Base-by-base conservation (phyloP, 2,888 invertebrate genomes). In the Diloba caeruleocephala region DNA sequence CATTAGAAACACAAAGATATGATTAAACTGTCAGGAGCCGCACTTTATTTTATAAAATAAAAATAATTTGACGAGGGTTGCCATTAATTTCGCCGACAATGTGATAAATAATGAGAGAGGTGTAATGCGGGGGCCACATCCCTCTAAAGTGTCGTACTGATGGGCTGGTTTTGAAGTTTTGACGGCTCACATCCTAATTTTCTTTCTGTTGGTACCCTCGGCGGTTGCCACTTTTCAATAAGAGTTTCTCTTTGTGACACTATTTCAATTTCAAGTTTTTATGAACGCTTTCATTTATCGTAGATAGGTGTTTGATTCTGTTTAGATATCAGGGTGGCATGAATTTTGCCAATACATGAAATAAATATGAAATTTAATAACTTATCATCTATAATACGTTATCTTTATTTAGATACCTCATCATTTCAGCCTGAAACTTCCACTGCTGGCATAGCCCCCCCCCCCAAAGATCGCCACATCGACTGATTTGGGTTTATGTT, bases 101-200 rank as follows among this genome's bases (percentile, higher is more conserved):
- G 91, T 93, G 92, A 92, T 92, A 92, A 92, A 90, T 93, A 93
- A 92, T 93, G 85, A 92, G 91, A 79, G 89, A 90, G 89, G 90
- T 92, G 92, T 89, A 87, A 89, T 85, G 83, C 81, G 89, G 87
- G 91, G 92, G 90, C 84, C 84, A 62, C 78, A 82, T 82, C 84
- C 81, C 84, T 83, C 82, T 82, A 85, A 82, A 84, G 74, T 64
- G 83, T 82, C 79, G 76, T 79, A 81, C 79, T 87, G 88, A 87
- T 81, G 68, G 84, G 78, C 89, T 92, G 92, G 80, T 82, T 89
- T 88, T 92, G 92, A 92, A 90, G 90, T 90, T 90, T 90, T 90
- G 92, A 92, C 90, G 81, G 85, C 84, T 87, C 88, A 83, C 89
- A 88, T 90, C 87, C 91, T 92, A 92, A 92, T 92, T 92, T 92